phyloP scores from a whole-genome alignment of 2,888 invertebrate genomes.

The Dione vanillae region DNA sequence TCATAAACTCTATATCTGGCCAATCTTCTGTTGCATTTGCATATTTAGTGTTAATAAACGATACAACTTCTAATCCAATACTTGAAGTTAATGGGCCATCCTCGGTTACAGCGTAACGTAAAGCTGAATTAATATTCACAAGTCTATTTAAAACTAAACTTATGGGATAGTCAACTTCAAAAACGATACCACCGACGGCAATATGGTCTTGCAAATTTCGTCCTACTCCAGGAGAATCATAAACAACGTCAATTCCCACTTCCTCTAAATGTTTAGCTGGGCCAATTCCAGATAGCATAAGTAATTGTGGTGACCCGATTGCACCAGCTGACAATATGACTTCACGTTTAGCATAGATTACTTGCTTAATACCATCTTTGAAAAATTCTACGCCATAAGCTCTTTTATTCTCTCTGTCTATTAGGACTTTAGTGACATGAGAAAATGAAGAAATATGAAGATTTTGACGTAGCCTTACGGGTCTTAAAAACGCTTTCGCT shows the following conservation, averaged over 20 bases:
- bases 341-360: slow-evolving; percentile 89
- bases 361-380: slow-evolving; percentile 85
- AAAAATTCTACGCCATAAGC: slow-evolving; percentile 93
- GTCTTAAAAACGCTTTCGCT: slow-evolving; percentile 93
- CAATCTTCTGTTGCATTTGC: slow-evolving; percentile 94
- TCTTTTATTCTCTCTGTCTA: slow-evolving; percentile 88
- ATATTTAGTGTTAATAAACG: slow-evolving; percentile 94
- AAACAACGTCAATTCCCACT: slow-evolving; percentile 89
- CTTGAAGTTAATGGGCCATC: slow-evolving; percentile 94
- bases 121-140: slow-evolving; percentile 92
- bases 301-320: slow-evolving; percentile 94
- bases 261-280: slow-evolving; percentile 89
- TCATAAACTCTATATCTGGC: slow-evolving; percentile 96
- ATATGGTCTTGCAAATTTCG: slow-evolving; percentile 95
- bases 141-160: slow-evolving; percentile 91
- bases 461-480: slow-evolving; percentile 90
- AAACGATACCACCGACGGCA: slow-evolving; percentile 92
- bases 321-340: slow-evolving; percentile 95
- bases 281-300: slow-evolving; percentile 96
- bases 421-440: slow-evolving; percentile 90
- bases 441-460: slow-evolving; percentile 92
- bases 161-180: slow-evolving; percentile 91
- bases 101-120: slow-evolving; percentile 93
- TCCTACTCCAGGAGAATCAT: slow-evolving; percentile 92
- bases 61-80: slow-evolving; percentile 93